Evolutionary conservation across 2,888 invertebrate species (phyloP).

Genomic region (Aethes cnicana): DNA sequence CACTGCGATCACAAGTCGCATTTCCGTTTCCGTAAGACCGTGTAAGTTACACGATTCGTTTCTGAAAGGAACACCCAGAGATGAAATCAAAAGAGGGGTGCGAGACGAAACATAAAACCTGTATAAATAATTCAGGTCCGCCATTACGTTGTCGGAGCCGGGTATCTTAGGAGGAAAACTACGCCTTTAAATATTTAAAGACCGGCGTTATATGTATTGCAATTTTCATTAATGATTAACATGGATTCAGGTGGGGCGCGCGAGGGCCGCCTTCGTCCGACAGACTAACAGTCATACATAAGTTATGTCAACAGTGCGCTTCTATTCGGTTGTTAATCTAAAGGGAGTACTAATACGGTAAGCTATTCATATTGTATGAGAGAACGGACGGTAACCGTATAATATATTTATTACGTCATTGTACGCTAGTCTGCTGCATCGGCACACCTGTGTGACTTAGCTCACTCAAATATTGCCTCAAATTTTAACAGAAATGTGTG

Average conservation of each 20-base stretch:
- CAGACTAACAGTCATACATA: constrained; percentile 61
- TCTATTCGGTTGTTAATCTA: constrained; percentile 61
- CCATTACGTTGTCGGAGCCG: constrained; percentile 64
- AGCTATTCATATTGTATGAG: constrained; percentile 58
- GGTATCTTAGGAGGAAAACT: constrained; percentile 65
- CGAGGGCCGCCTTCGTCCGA: constrained; percentile 46
- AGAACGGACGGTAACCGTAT: constrained; percentile 45
- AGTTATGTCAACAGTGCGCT: constrained; percentile 56
- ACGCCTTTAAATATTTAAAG: constrained; percentile 74
- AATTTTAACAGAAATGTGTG: background rate
- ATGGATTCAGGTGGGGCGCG: constrained; percentile 56
- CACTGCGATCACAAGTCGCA: too few species aligned
- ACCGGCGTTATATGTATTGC: constrained; percentile 78
- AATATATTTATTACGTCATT: constrained; percentile 57
- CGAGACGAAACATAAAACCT: constrained; percentile 73
- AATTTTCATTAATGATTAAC: constrained; percentile 79
- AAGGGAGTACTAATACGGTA: constrained; percentile 60
- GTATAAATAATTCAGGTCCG: constrained; percentile 71
- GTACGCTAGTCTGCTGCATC: constrained; percentile 39
- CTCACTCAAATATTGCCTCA: constrained; percentile 4
- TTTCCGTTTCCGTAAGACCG: constrained; percentile 1
- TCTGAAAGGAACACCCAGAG: constrained; percentile 34
- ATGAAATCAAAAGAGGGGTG: constrained; percentile 64
- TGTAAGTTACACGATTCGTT: constrained; percentile 19
- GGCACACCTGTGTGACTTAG: constrained; percentile 37